Evolutionary conservation across 2,888 invertebrate genomes (phyloP).

Genomic region (Acronicta leporina): DNA sequence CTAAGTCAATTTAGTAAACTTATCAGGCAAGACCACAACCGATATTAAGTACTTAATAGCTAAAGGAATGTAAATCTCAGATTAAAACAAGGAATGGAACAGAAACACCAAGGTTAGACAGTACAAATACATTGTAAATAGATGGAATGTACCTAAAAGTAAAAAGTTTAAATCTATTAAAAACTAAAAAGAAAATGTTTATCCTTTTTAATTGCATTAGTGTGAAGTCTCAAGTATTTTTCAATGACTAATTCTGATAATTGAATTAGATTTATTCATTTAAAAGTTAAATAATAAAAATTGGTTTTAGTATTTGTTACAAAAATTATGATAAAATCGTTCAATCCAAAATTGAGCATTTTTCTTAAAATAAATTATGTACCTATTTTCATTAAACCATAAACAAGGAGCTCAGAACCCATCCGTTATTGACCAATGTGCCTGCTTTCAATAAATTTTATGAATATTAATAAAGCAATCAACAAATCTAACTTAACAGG

Average conservation of each 20-base stretch:
- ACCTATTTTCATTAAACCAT: constrained; percentile 48
- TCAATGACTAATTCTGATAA: constrained; percentile 21
- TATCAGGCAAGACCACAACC: constrained; percentile 90
- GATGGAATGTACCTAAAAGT: constrained; percentile 44
- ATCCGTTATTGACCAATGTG: constrained; percentile 40
- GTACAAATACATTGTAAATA: constrained; percentile 63
- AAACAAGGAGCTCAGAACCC: constrained; percentile 44
- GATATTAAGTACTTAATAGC: constrained; percentile 89
- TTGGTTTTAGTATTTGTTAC: constrained; percentile 44
- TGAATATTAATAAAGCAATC: constrained; percentile 36
- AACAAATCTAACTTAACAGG: constrained; percentile 59
- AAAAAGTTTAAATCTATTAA: constrained; percentile 64
- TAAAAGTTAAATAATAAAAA: constrained; percentile 23
- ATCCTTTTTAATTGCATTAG: constrained; percentile 38
- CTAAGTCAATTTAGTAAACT: constrained; percentile 86
- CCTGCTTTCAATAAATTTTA: constrained; percentile 34
- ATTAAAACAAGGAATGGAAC: constrained; percentile 72
- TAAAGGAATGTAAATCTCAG: constrained; percentile 86
- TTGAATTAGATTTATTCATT: constrained; percentile 7
- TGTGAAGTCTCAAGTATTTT: constrained; percentile 12
- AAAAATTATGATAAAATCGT: constrained; percentile 57
- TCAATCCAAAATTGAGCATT: constrained; percentile 66
- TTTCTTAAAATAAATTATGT: constrained; percentile 59
- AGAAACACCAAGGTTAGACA: constrained; percentile 70
- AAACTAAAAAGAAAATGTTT: constrained; percentile 34